Base-by-base conservation (phyloP, 2,113 vertebrate genomes). In the Merops nubicus region DNA sequence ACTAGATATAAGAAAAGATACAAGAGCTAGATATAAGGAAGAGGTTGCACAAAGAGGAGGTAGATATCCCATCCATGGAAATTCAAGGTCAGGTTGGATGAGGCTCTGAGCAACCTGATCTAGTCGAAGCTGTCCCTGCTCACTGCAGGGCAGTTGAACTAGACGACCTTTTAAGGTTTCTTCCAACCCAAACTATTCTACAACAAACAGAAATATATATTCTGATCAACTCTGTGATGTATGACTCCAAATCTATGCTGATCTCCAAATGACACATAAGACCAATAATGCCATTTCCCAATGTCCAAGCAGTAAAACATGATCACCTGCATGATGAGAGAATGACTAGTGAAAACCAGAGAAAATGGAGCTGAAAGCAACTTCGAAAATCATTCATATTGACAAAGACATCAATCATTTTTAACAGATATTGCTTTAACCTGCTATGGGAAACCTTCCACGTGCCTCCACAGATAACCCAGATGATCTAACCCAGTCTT, bases 381-480 rank as follows among this genome's bases (percentile, higher is more conserved):
- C 26, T 4, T 75, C 56, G 78, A 45, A 38, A 85, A 12, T 25
- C 15, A 19, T 29, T 79, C 13, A 38, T 4, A 9, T 20, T 29
- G 40, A 34, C 12, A 7, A 82, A 8, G 33, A 51, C 40, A 79
- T 12, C 14, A 54, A 3, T 18, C 4, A 17, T 45, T 76, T 89
- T 78, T 48, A 79, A 42, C 13, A 83, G 38, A 28, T 53, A n/a
- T 0, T 60, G 21, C 23, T 83, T 69, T 51, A 73, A 11, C 11
- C 53, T 80, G 18, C 11, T 43, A 26, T 6, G 3, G 18, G 38
- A 83, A 59, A 84, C 1, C 16, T 67, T 57, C 0, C 0, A 5
- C 15, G 17, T 45, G 8, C 8, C n/a, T 90, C 57, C 40, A 70
- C 15, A n/a, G 21, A n/a, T 63, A 53, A 53, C 8, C 6, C 78